Evolutionary conservation across 2,113 vertebrate genomes (phyloP).

Genomic region (Sebastes fasciatus): DNA sequence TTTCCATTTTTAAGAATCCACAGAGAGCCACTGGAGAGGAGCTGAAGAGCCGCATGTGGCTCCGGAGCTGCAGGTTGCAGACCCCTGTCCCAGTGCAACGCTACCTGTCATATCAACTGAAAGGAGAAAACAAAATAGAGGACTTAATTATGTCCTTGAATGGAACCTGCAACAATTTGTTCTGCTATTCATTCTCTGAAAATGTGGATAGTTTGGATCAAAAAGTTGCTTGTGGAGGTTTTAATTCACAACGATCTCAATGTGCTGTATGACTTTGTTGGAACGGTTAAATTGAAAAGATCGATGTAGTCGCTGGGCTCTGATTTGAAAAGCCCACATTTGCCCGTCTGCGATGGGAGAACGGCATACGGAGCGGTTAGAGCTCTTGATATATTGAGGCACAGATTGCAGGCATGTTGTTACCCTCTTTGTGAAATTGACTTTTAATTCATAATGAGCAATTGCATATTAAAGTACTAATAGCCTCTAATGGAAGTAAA

Average conservation of each 20-base stretch:
- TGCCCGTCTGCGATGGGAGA: constrained; percentile 5
- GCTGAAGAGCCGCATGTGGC: no score
- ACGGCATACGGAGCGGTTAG: constrained; percentile 7
- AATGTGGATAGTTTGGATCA: constrained; percentile 3
- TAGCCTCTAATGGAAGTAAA: constrained; percentile 69
- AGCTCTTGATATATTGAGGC: constrained; percentile 25
- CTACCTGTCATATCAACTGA: neutral
- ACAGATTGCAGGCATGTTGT: constrained; percentile 52
- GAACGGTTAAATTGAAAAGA: constrained; percentile 2
- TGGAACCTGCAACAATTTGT: neutral
- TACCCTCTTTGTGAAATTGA: constrained; percentile 60
- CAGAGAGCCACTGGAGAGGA: no score
- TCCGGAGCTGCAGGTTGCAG: no score
- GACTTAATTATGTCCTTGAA: constrained; percentile 9
- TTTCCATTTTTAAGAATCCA: no score
- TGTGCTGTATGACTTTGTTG: constrained; percentile 15
- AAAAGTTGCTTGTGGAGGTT: neutral
- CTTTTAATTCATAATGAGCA: constrained; percentile 74
- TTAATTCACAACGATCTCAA: constrained; percentile 14
- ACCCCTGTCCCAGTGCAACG: neutral
- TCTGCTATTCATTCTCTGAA: neutral
- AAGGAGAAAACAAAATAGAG: constrained; percentile 2
- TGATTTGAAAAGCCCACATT: constrained; percentile 14
- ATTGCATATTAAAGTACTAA: constrained; percentile 67
- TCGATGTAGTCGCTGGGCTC: neutral